phyloP scores from a whole-genome alignment of 1,140 invertebrate species.

The Kradibia gibbosae region DNA sequence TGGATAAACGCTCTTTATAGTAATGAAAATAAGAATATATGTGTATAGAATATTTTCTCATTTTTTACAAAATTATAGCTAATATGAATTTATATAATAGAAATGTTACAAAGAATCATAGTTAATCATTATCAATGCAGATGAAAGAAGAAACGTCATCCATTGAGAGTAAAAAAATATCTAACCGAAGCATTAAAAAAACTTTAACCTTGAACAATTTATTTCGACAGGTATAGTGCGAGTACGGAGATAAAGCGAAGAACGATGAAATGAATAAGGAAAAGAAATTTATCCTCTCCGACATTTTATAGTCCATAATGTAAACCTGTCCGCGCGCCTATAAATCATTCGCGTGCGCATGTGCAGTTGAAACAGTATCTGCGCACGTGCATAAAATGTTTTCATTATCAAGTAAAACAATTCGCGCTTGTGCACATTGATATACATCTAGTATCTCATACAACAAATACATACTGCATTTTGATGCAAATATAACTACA shows the following conservation, averaged over 20 bases:
- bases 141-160: conserved; percentile 6
- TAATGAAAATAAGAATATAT: too few relatives aligned
- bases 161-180: neutral
- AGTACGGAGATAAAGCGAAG: conserved; percentile 29
- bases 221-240: neutral
- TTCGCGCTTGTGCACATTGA: neutral
- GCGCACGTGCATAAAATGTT: neutral
- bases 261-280: neutral
- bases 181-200: conserved; percentile 5
- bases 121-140: neutral
- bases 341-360: conserved; percentile 20
- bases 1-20: too few relatives aligned
- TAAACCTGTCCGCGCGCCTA: conserved; percentile 31
- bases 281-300: conserved; percentile 4
- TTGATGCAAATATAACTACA: neutral
- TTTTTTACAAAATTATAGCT: neutral
- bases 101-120: neutral
- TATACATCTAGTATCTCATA: neutral
- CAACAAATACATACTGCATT: too few relatives aligned
- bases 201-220: neutral
- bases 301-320: conserved; percentile 30
- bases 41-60: too few relatives aligned
- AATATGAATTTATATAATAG: neutral
- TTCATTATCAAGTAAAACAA: conserved; percentile 2
- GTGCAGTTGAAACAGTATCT: neutral